A percentile compares a stretch with the other conserved stretches of the same genome.
phyloP scores from a whole-genome alignment of 2,113 vertebrate species.

The Epinephelus moara region DNA sequence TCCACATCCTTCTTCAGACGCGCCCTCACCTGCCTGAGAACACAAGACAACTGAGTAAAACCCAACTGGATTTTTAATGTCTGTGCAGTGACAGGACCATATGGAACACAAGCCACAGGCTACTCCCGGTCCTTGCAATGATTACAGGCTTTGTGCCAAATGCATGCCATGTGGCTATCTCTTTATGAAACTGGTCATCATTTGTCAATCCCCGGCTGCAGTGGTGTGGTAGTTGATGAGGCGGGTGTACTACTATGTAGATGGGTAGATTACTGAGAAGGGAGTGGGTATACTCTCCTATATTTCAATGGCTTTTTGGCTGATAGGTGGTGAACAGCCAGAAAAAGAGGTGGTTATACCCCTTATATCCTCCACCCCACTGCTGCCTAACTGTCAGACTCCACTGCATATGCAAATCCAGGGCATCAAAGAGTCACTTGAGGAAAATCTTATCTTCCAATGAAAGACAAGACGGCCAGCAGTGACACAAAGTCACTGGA shows the following conservation, averaged over 20 bases:
- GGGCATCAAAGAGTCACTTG: background rate
- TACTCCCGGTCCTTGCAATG: background rate
- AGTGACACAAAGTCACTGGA: background rate
- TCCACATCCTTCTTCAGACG: constrained; percentile 90
- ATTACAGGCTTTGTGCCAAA: background rate
- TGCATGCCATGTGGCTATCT: background rate
- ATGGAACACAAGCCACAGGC: background rate
- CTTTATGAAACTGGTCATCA: background rate
- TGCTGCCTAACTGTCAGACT: background rate
- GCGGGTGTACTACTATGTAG: too few species aligned
- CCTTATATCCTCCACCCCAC: too few species aligned
- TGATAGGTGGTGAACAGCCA: too few species aligned
- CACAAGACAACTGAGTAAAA: constrained; percentile 12
- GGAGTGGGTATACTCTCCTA: too few species aligned
- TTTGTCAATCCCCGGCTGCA: background rate
- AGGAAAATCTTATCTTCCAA: constrained; percentile 14
- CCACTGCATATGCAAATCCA: background rate
- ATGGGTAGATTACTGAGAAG: too few species aligned
- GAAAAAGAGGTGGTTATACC: too few species aligned
- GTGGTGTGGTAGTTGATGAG: too few species aligned
- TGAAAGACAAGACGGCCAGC: constrained; percentile 5
- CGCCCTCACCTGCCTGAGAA: constrained; percentile 90
- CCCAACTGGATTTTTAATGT: background rate
- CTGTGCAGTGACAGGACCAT: background rate
- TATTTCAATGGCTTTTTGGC: too few species aligned